These are phyloP conservation scores for Scalopus aquaticus DNA, from an alignment of 2,113 vertebrate species.

Conservation along the genomic window DNA sequence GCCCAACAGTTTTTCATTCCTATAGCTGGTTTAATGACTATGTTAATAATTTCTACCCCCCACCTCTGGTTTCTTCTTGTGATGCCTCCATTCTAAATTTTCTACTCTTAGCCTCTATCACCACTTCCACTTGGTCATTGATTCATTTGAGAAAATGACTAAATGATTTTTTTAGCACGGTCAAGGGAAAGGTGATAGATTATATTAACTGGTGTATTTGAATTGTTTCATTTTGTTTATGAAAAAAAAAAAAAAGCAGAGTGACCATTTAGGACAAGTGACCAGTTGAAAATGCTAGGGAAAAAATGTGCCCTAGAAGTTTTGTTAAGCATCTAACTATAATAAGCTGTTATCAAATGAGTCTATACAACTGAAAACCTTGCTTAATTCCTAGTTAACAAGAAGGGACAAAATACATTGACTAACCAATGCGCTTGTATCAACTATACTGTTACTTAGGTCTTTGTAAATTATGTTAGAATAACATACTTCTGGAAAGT, in stretches of 20 bases:
- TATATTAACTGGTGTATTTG: background rate
- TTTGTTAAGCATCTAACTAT: background rate
- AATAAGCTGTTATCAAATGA: background rate
- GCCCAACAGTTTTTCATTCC: no score
- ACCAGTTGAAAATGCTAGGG: background rate
- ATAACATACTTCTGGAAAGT: background rate
- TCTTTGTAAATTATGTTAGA: background rate
- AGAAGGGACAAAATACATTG: background rate
- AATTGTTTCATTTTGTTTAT: background rate
- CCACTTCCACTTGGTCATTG: background rate
- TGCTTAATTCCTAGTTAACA: constrained; percentile 5
- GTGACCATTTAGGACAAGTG: background rate
- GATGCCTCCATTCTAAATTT: no score
- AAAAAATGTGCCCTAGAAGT: background rate
- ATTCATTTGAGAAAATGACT: background rate
- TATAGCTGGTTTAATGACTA: no score
- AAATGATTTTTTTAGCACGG: background rate
- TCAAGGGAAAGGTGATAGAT: background rate
- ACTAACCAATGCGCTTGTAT: background rate
- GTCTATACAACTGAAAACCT: background rate
- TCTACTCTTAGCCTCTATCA: no score
- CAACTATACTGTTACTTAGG: background rate
- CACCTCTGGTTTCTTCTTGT: no score
- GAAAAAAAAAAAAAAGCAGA: background rate
- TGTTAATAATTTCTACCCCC: no score